Conservation (phyloP, 2,888 invertebrate genomes). For the Actias luna region DNA sequence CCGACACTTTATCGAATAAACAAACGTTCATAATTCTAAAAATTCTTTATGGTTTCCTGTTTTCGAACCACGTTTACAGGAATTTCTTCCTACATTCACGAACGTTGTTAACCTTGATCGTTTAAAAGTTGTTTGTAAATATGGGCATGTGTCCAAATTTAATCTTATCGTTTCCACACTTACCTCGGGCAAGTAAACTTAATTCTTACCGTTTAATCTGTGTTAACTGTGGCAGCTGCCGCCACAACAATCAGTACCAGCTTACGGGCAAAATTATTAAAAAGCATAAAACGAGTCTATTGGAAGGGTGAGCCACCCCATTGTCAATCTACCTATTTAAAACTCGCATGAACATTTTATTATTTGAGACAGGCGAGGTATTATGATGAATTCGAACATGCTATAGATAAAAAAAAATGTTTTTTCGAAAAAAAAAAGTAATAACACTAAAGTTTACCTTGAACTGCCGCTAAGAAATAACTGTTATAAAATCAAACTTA, state of each 20-base stretch:
- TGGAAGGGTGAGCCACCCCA: conserved; percentile 77
- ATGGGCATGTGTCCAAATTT: conserved; percentile 32
- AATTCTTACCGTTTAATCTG: conserved; percentile 66
- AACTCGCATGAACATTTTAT: conserved; percentile 69
- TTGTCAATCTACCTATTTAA: conserved; percentile 66
- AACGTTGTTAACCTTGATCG: conserved; percentile 23
- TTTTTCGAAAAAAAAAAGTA: too few species aligned
- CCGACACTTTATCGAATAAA: not conserved
- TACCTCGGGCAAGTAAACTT: conserved; percentile 49
- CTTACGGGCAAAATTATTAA: conserved; percentile 78
- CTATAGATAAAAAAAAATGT: conserved; percentile 19
- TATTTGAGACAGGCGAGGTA: conserved; percentile 66
- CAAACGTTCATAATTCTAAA: conserved; percentile 1
- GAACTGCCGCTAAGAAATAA: too few species aligned
- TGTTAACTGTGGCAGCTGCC: conserved; percentile 70
- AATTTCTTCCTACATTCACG: conserved; percentile 5
- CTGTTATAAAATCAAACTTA: too few species aligned
- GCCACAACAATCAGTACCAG: conserved; percentile 73
- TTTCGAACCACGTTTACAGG: not conserved
- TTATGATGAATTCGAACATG: conserved; percentile 55
- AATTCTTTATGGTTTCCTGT: conserved; percentile 9
- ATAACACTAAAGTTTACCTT: too few species aligned
- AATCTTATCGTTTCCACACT: conserved; percentile 51
- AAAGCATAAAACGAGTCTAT: conserved; percentile 78
- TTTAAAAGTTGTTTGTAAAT: conserved; percentile 27